Evolutionary conservation across 2,113 vertebrate genomes (phyloP).

Genomic region (Pyxicephalus adspersus): DNA sequence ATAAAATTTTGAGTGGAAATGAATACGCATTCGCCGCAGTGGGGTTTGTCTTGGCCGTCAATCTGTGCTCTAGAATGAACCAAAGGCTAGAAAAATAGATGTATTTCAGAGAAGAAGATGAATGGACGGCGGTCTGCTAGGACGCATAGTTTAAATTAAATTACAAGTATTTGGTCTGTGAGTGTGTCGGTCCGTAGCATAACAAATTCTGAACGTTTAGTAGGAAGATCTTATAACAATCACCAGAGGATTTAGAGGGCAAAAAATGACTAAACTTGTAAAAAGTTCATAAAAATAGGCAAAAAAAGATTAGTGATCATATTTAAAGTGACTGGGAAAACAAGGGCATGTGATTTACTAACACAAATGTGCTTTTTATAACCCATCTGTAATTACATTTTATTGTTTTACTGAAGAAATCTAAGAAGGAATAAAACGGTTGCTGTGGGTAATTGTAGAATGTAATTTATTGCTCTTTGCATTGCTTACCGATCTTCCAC

Average conservation of each 20-base stretch:
- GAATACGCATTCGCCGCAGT: not conserved
- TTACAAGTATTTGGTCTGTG: not conserved
- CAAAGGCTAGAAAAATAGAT: constrained; percentile 18
- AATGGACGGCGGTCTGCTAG: constrained; percentile 3
- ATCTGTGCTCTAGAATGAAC: constrained; percentile 17
- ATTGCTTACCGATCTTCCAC: too few species aligned
- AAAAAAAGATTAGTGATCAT: not conserved
- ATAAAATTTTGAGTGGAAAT: constrained; percentile 29
- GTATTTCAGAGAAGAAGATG: constrained; percentile 1
- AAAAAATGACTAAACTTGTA: not conserved
- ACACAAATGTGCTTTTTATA: not conserved
- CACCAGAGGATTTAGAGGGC: not conserved
- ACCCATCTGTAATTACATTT: too few species aligned
- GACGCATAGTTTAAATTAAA: constrained; percentile 15
- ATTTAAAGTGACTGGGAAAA: not conserved
- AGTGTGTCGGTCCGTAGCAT: not conserved
- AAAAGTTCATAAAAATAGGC: constrained; percentile 8
- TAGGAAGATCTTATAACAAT: constrained; percentile 16
- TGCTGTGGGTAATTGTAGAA: too few species aligned
- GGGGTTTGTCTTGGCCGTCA: constrained; percentile 29
- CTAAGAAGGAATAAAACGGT: too few species aligned
- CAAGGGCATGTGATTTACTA: not conserved
- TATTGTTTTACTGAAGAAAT: too few species aligned
- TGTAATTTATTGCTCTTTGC: too few species aligned
- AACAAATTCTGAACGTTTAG: not conserved